Conservation (phyloP, 2,797 vertebrate genomes). For the Danio choprae region DNA sequence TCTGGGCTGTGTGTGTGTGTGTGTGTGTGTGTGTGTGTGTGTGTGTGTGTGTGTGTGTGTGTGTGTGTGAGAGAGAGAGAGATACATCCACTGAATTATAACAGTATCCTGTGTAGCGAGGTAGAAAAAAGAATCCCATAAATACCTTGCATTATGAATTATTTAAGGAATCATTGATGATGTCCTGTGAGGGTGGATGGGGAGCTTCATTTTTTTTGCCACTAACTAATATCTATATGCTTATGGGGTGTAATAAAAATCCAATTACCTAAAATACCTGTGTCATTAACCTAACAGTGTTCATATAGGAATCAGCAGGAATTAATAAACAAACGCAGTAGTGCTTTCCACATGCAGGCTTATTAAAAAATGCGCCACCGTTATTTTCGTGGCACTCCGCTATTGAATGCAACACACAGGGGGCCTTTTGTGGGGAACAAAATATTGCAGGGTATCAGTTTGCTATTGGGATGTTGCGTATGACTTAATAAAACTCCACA, state of each 20-base stretch:
- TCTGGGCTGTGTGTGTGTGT: too few species aligned
- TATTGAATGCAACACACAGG: slow-evolving; percentile 10
- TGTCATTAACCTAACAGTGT: slow-evolving; percentile 86
- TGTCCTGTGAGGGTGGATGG: slow-evolving; percentile 79
- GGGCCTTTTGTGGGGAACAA: slow-evolving; percentile 2
- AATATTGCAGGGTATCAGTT: neutral
- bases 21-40: too few species aligned
- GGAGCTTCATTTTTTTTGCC: slow-evolving; percentile 77
- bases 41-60: neutral
- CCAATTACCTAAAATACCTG: slow-evolving; percentile 87
- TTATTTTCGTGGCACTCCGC: slow-evolving; percentile 72
- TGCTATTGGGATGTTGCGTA: neutral
- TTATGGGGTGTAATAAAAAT: slow-evolving; percentile 86
- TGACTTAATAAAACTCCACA: neutral
- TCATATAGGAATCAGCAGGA: slow-evolving; percentile 84
- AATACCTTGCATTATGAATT: slow-evolving; percentile 76
- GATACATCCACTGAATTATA: slow-evolving; percentile 20
- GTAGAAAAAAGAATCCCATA: slow-evolving; percentile 28
- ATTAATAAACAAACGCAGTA: slow-evolving; percentile 82
- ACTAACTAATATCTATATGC: slow-evolving; percentile 83
- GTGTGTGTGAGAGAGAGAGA: neutral
- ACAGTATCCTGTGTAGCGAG: slow-evolving; percentile 27
- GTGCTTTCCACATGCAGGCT: slow-evolving; percentile 71
- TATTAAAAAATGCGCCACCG: slow-evolving; percentile 79
- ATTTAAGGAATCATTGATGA: slow-evolving; percentile 78